Base-by-base conservation (phyloP, 2,797 vertebrate genomes). In the Gadopsis marmoratus region DNA sequence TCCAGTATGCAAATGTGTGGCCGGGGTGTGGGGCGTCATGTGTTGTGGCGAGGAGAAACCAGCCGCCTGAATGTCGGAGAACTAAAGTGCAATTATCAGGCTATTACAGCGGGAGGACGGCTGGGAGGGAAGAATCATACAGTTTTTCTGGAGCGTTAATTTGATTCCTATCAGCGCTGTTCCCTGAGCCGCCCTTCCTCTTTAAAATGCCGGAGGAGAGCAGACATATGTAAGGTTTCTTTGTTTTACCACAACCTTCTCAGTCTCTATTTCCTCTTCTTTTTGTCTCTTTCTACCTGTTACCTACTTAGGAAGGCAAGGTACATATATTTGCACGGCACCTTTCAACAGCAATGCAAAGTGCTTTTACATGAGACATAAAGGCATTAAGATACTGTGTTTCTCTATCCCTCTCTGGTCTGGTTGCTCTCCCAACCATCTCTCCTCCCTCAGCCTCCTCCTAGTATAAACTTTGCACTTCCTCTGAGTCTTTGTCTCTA, bases 41-140 rank as follows among this genome's bases (percentile, higher is more conserved):
- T 92, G 92, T 93, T 86, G 88, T 54, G 78, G 88, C 41, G 83
- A 89, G 78, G 86, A 88, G 89, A 85, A 92, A 93, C 91, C 91
- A 94, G 94, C 91, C 91, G 92, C 87, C 93, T 94, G 93, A 94
- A 95, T 93, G 93, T 93, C 90, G 89, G 83, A 92, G 93, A 95
- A 95, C 95, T 95, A 95, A 95, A 96, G 94, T 94, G 94, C 94
- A 96, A 96, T 96, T 96, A 96, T 95, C 93, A 91, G 93, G 93
- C 95, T 95, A 96, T 96, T 96, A 96, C 94, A 84, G 92, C 90
- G 84, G 94, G 80, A 94, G 94, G 94, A 92, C 88, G 81, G 84
- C 89, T 83, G 86, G 92, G 91, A 89, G 92, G 89, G 90, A 88
- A 89, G 93, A 95, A 93, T 93, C 94, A 91, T 91, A 90, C 82